These are phyloP conservation scores for Metaphire vulgaris DNA, from an alignment of 1,140 invertebrate species.

Conservation along the genomic window DNA sequence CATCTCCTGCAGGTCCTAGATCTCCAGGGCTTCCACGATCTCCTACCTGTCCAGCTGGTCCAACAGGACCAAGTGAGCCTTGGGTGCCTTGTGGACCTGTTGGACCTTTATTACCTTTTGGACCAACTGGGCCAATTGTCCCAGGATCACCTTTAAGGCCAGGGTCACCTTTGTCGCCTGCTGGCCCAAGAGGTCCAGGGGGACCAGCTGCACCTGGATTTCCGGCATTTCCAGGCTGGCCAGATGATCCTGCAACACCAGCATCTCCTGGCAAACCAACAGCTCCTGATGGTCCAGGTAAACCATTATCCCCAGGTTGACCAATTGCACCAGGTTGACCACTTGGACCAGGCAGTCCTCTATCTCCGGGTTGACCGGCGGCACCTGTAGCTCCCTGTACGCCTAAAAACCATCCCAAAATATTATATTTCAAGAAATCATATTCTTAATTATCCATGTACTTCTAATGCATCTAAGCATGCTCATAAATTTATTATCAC, in stretches of 20 bases:
- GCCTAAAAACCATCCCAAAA: not conserved
- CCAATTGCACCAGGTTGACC: not conserved
- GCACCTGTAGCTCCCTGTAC: not conserved
- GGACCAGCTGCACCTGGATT: not conserved
- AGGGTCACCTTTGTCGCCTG: conserved; percentile 9
- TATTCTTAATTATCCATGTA: not conserved
- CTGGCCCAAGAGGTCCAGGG: conserved; percentile 8
- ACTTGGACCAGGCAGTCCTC: not conserved
- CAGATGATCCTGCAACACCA: conserved; percentile 14
- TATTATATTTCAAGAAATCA: not conserved
- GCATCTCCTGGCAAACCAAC: conserved; percentile 1
- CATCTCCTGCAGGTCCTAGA: not conserved
- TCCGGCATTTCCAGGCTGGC: conserved; percentile 12
- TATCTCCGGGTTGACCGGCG: not conserved
- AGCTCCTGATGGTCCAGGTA: conserved; percentile 59
- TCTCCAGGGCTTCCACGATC: not conserved
- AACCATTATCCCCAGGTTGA: not conserved
- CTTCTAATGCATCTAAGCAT: not conserved
- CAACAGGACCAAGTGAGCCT: not conserved
- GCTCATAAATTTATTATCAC: too few relatives aligned
- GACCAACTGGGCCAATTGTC: conserved; percentile 9
- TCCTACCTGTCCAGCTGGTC: not conserved
- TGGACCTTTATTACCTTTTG: conserved; percentile 1
- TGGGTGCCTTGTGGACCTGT: not conserved
- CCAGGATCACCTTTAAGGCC: conserved; percentile 5